These are phyloP conservation scores for Calephelis virginiensis DNA, from an alignment of 1,140 invertebrate species.

Conservation along the genomic window DNA sequence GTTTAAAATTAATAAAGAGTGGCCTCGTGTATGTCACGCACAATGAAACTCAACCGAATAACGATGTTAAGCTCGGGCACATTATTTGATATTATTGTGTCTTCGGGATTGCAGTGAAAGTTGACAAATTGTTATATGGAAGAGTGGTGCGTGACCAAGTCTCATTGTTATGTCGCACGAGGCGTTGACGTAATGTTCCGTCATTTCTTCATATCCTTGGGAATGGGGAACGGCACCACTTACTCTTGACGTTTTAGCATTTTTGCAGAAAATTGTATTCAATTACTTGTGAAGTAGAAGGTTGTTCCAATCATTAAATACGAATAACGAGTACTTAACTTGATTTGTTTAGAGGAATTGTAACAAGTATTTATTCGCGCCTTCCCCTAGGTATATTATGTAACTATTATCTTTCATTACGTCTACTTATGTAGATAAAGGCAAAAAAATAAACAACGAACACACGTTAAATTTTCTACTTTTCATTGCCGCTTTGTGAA, in stretches of 20 bases:
- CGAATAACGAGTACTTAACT: too few relatives aligned
- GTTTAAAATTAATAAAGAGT: constrained; percentile 12
- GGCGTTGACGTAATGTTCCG: constrained; percentile 35
- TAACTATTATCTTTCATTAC: too few relatives aligned
- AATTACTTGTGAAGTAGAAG: constrained; percentile 3
- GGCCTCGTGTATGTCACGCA: background rate
- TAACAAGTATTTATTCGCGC: too few relatives aligned
- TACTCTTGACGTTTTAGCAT: constrained; percentile 16
- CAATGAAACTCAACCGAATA: constrained; percentile 5
- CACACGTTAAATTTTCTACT: too few relatives aligned
- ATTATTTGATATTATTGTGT: constrained; percentile 41
- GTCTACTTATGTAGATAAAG: too few relatives aligned
- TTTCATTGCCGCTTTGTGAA: too few relatives aligned
- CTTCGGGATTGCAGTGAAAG: constrained; percentile 16
- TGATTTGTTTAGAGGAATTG: too few relatives aligned
- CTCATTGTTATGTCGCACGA: constrained; percentile 37
- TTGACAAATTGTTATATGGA: constrained; percentile 31
- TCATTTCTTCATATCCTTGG: constrained; percentile 36
- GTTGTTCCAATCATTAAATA: too few relatives aligned
- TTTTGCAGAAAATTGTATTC: constrained; percentile 7
- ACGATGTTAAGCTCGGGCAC: background rate
- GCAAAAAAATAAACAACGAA: too few relatives aligned
- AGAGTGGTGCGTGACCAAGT: constrained; percentile 38
- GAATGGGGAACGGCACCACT: constrained; percentile 25
- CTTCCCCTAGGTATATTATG: too few relatives aligned